phyloP scores from a whole-genome alignment of 2,797 vertebrate genomes.

The Sebastes alutus region DNA sequence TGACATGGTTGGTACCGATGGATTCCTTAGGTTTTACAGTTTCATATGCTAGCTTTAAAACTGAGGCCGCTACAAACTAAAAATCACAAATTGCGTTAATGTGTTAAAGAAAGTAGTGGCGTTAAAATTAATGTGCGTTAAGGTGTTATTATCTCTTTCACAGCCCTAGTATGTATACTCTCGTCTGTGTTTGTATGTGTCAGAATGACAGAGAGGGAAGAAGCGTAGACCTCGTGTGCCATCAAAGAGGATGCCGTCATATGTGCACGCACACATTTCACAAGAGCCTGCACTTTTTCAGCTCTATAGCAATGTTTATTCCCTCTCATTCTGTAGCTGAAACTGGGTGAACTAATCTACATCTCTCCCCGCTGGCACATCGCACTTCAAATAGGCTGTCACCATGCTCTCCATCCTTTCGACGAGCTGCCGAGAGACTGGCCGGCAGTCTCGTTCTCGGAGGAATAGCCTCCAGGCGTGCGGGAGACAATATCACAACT shows the following conservation, averaged over 20 bases:
- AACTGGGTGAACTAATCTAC: slow-evolving; percentile 49
- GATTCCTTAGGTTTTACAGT: no score
- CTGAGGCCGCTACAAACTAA: no score
- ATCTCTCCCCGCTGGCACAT: slow-evolving; percentile 40
- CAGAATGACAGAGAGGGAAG: not conserved
- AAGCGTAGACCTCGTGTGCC: not conserved
- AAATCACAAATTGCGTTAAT: no score
- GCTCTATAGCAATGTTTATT: slow-evolving; percentile 27
- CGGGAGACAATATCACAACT: slow-evolving; percentile 27
- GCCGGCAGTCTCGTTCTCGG: slow-evolving; percentile 2
- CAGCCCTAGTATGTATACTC: not conserved
- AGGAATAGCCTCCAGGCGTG: slow-evolving; percentile 32
- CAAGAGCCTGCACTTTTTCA: not conserved
- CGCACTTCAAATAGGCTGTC: slow-evolving; percentile 54
- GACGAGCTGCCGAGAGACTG: slow-evolving; percentile 23
- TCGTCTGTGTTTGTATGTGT: slow-evolving; percentile 26
- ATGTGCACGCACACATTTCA: not conserved
- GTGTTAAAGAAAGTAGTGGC: no score
- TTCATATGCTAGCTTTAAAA: no score
- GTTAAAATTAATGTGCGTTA: no score
- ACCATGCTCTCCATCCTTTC: slow-evolving; percentile 35
- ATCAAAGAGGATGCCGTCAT: not conserved
- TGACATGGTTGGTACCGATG: no score
- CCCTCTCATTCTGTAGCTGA: slow-evolving; percentile 22
- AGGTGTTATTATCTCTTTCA: no score